Base-by-base conservation (phyloP, 2,113 vertebrate genomes). In the Dromiciops gliroides region DNA sequence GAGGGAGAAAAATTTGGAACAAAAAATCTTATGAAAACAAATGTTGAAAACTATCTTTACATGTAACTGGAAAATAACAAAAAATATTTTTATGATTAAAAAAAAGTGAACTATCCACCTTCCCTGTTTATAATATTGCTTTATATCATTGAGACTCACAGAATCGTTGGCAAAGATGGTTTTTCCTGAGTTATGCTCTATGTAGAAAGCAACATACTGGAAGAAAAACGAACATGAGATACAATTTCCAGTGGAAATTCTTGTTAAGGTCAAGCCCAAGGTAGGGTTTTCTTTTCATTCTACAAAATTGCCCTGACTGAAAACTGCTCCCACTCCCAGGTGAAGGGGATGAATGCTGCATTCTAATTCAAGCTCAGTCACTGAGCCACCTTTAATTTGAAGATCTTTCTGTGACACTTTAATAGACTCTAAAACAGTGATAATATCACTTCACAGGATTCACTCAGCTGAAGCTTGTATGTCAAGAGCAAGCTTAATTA, bases 71-170 rank as follows among this genome's bases (percentile, higher is more conserved):
- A n/a, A n/a, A n/a, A n/a, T n/a, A n/a, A n/a, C n/a, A n/a, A n/a
- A n/a, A n/a, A n/a, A n/a, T n/a, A n/a, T n/a, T n/a, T n/a, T n/a
- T n/a, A n/a, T n/a, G n/a, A n/a, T n/a, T n/a, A n/a, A n/a, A n/a
- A n/a, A n/a, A n/a, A n/a, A n/a, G 92, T 83, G 49, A 94, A 50
- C 26, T 12, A 24, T 47, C 44, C 5, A 22, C 31, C 25, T 52
- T 50, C 94, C 51, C 11, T 67, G 11, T 67, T 88, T 94, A 48
- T 49, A 48, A 89, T 90, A 44, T 0, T 75, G 89, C 92, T 53
- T 52, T 28, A 47, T 96, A 91, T 93, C 88, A 93, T 48, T 92
- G 25, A 96, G 48, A 50, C 11, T 26, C 11, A 56, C 23, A 51
- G 31, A 37, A 67, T 67, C 14, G 31, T 67, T 67, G 48, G n/a